These are phyloP conservation scores for Noctua fimbriata DNA, from an alignment of 2,888 invertebrate species.

Conservation along the genomic window DNA sequence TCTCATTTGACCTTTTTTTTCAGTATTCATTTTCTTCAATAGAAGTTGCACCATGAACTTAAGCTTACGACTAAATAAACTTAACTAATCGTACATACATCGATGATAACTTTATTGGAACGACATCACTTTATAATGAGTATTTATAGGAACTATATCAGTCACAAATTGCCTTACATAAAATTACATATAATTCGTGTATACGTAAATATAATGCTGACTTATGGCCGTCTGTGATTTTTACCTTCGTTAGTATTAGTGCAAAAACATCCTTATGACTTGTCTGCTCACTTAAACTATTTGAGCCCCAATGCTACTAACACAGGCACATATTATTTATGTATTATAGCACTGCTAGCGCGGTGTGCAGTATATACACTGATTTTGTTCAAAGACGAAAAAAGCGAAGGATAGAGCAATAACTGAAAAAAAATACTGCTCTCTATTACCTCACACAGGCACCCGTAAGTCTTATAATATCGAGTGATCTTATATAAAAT, in stretches of 20 bases:
- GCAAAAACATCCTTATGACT: no score
- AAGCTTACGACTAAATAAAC: conserved; percentile 16
- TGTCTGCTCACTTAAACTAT: background rate
- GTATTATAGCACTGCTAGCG: background rate
- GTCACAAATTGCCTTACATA: background rate
- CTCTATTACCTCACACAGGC: conserved; percentile 14
- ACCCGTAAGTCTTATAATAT: conserved; percentile 32
- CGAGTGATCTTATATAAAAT: conserved; percentile 11
- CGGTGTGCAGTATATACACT: background rate
- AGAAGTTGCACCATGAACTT: conserved; percentile 3
- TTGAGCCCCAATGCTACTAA: conserved; percentile 2
- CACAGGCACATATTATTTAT: conserved; percentile 2
- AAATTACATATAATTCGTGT: background rate
- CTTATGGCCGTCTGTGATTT: background rate
- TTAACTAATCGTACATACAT: background rate
- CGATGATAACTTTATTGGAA: background rate
- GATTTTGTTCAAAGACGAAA: background rate
- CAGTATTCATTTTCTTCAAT: conserved; percentile 5
- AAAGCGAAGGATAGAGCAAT: background rate
- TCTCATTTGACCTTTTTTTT: conserved; percentile 1
- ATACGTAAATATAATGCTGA: conserved; percentile 1
- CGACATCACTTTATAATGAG: conserved; percentile 3
- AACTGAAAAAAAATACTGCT: background rate
- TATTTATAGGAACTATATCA: conserved; percentile 29
- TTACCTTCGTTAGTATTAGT: background rate